Evolutionary conservation across 2,797 vertebrate genomes (phyloP).

Genomic region (Melanotaenia pygmaea): DNA sequence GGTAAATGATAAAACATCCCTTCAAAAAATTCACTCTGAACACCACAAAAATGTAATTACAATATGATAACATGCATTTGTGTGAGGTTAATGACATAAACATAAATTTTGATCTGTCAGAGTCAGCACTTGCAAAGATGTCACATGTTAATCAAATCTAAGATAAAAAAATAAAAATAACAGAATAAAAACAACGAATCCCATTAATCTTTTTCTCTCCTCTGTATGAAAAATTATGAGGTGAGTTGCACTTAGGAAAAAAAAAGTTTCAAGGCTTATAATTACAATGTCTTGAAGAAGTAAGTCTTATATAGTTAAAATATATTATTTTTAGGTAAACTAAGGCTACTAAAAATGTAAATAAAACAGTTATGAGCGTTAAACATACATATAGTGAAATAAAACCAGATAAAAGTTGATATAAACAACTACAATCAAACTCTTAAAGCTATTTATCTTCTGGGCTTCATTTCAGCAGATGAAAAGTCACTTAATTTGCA

Average conservation of each 20-base stretch:
- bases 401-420: background rate
- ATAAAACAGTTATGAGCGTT: background rate
- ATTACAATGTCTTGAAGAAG: background rate
- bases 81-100: background rate
- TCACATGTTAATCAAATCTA: background rate
- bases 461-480: slow-evolving; percentile 2
- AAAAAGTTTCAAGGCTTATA: background rate
- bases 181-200: background rate
- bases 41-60: background rate
- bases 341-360: background rate
- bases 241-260: background rate
- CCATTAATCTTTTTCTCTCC: background rate
- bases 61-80: background rate
- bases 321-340: background rate
- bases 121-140: background rate
- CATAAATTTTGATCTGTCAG: background rate
- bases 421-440: background rate
- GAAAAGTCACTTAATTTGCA: slow-evolving; percentile 4
- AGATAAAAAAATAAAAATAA: too few species aligned
- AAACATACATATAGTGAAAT: too few species aligned
- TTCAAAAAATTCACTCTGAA: background rate
- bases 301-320: background rate
- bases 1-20: background rate
- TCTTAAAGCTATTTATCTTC: background rate
- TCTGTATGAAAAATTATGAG: background rate